Conservation (phyloP, 2,888 invertebrate species). For the Anorthoa munda region DNA sequence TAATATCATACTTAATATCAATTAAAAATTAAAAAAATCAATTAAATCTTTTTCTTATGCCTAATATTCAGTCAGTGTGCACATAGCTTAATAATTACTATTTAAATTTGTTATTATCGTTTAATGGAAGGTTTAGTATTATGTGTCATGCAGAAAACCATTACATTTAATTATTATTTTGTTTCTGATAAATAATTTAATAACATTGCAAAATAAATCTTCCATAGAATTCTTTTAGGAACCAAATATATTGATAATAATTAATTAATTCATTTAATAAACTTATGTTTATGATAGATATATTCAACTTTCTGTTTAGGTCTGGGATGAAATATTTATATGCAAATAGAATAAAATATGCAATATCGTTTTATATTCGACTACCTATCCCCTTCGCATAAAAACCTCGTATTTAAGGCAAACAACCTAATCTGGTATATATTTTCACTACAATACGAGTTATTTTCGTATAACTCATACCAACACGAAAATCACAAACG, state of each 20-base stretch:
- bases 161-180: conserved; percentile 62
- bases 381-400: background rate
- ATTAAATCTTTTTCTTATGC: background rate
- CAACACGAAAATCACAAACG: background rate
- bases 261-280: conserved; percentile 60
- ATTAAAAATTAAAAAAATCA: too few species aligned
- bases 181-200: conserved; percentile 72
- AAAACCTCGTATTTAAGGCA: too few species aligned
- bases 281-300: conserved; percentile 47
- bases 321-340: background rate
- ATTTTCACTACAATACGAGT: background rate
- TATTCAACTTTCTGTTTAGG: background rate
- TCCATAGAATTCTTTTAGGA: conserved; percentile 79
- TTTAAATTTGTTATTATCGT: conserved; percentile 76
- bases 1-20: conserved; percentile 30
- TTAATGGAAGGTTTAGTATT: conserved; percentile 82
- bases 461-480: background rate
- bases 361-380: too few species aligned
- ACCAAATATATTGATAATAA: conserved; percentile 76
- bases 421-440: background rate
- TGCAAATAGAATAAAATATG: too few species aligned
- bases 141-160: conserved; percentile 66
- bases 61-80: conserved; percentile 52
- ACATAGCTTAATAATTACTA: conserved; percentile 68
- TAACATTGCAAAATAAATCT: conserved; percentile 77